Conservation (phyloP, 1,140 invertebrate species). For the Drosophila bocki region DNA sequence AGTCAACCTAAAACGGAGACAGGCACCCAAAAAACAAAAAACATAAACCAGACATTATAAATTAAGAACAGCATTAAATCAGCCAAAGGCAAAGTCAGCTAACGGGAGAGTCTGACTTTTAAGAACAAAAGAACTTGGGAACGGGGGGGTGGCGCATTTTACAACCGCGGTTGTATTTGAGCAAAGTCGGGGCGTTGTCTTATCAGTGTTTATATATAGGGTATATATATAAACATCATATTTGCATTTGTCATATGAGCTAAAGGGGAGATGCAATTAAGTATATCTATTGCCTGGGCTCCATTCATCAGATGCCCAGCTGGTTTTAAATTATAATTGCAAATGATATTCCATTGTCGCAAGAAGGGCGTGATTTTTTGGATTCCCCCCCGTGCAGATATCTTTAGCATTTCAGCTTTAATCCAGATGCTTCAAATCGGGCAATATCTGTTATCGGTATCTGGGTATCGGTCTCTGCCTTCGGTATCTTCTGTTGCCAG, state of each 20-base stretch:
- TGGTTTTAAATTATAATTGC: constrained; percentile 23
- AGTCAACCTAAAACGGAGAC: constrained; percentile 4
- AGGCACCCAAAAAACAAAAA: constrained; percentile 2
- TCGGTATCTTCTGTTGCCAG: not conserved
- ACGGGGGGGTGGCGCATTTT: not conserved
- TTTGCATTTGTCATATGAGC: constrained; percentile 39
- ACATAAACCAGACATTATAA: constrained; percentile 18
- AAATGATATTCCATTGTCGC: constrained; percentile 17
- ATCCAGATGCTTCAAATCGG: constrained; percentile 6
- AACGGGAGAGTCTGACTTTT: not conserved
- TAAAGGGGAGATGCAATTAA: constrained; percentile 15
- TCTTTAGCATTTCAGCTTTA: constrained; percentile 2
- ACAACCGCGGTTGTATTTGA: constrained; percentile 32
- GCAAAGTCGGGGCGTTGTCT: constrained; percentile 25
- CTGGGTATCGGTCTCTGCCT: not conserved
- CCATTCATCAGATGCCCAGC: constrained; percentile 19
- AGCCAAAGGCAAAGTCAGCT: constrained; percentile 21
- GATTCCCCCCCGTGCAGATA: not conserved
- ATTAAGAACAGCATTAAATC: constrained; percentile 39
- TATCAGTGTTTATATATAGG: constrained; percentile 7
- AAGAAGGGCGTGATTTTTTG: constrained; percentile 4
- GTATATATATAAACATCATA: not conserved
- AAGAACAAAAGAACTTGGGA: constrained; percentile 18
- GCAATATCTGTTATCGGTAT: not conserved
- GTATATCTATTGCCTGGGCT: constrained; percentile 15